Evolutionary conservation across 2,113 vertebrate species (phyloP).

Genomic region (Onychostruthus taczanowskii): DNA sequence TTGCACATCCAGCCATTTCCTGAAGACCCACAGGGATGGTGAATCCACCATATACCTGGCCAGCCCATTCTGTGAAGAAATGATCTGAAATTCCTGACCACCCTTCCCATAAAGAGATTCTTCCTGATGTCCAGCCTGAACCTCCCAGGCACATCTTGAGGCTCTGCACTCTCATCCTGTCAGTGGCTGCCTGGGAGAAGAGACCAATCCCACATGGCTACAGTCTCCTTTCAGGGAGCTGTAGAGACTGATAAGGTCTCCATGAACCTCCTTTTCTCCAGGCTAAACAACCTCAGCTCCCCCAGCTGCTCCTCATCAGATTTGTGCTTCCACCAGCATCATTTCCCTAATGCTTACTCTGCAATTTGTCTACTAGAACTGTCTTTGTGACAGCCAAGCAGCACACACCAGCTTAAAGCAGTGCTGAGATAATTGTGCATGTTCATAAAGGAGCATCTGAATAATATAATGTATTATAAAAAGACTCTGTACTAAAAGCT

Average conservation of each 20-base stretch:
- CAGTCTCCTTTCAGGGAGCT: not conserved
- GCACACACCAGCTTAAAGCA: not conserved
- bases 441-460: not conserved
- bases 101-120: not conserved
- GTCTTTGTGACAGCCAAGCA: not conserved
- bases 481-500: not conserved
- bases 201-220: not conserved
- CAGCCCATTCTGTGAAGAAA: not conserved
- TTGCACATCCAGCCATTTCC: not conserved
- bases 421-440: not conserved
- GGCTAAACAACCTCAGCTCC: not conserved
- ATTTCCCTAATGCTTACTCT: not conserved
- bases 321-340: not conserved
- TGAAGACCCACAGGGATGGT: not conserved
- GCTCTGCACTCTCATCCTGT: too few species aligned
- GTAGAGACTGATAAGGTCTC: not conserved
- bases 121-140: not conserved
- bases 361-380: rapidly evolving
- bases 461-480: not conserved
- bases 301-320: not conserved
- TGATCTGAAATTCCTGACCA: not conserved
- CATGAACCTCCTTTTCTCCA: not conserved
- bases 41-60: not conserved
- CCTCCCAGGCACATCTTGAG: not conserved
- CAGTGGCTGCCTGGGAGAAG: not conserved